Evolutionary conservation across 2,888 invertebrate genomes (phyloP), one percentile per base, ranked within the genome.

Genomic region (Eumerus sabulonum): DNA sequence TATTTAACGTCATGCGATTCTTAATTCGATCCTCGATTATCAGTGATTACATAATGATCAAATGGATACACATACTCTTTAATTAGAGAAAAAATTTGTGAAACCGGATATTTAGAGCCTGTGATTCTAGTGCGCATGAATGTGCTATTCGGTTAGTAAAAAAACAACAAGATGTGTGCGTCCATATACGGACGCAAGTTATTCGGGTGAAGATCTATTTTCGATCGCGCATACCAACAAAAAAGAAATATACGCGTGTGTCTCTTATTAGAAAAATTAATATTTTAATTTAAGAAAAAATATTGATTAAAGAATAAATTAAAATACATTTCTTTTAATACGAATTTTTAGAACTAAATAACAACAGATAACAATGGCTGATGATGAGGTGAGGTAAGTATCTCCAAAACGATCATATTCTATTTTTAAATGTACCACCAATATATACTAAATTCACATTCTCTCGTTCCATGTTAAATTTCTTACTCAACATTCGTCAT

Each of bases 311-410:
- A 5, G 42, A 42, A 38, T 9, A 57, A 35, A 38, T 47, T 36
- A 40, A 40, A 40, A 40, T 40, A n/a, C 11, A 19, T 47, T 19
- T 62, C 11, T 53, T 50, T 70, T 68, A 7, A 42, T 56, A 44
- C 77, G 7, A 74, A 82, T 74, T 82, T 82, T 76, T 71, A 77
- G 67, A 57, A 72, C 59, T 67, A 72, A 73, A 73, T 82, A 83
- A 86, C 82, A 85, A 87, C 86, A 88, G 85, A 87, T 85, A 86
- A 85, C 60, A 91, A 96, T 96, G 96, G 95, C 95, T 92, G 96
- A 96, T 93, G 96, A 96, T 93, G 96, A 96, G 92, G 96, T 96
- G 92, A 95, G 96, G 95, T 96, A 92, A 90, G 95, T 92, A 90
- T 87, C 27, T 27, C 87, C 47, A 35, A 40, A 42, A 38, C 3